phyloP scores from a whole-genome alignment of 2,113 vertebrate species.

The Gobius niger region DNA sequence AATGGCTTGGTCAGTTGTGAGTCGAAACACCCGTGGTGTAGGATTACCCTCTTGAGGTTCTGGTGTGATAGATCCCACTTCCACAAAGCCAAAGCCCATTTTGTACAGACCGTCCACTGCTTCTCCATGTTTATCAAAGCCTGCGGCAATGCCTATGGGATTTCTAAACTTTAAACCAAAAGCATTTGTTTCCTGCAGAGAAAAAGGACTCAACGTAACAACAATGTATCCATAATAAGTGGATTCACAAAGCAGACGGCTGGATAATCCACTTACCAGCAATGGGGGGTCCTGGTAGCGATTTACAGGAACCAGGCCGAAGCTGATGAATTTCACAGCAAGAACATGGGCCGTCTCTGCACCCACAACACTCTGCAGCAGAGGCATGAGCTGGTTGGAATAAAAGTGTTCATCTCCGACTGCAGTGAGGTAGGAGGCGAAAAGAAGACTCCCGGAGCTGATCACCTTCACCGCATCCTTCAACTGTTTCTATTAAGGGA shows the following conservation, averaged over 20 bases:
- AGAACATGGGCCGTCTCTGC: constrained; percentile 83
- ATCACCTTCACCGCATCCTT: constrained; percentile 71
- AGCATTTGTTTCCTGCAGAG: constrained; percentile 81
- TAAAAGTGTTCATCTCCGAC: constrained; percentile 87
- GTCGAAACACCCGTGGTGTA: constrained; percentile 89
- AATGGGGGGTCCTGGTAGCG: constrained; percentile 76
- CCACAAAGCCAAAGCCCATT: constrained; percentile 95
- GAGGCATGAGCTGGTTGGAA: constrained; percentile 82
- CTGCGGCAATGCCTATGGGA: constrained; percentile 90
- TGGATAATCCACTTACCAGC: constrained; percentile 71
- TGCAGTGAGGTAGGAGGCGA: constrained; percentile 80
- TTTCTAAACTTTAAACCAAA: constrained; percentile 87
- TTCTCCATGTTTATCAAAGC: constrained; percentile 94
- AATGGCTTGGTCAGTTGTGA: constrained; percentile 82
- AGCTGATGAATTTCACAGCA: constrained; percentile 74
- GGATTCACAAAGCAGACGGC: neutral
- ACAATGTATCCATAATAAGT: neutral
- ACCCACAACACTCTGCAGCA: constrained; percentile 80
- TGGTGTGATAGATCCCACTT: constrained; percentile 92
- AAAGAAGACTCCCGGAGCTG: constrained; percentile 81
- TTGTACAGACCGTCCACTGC: constrained; percentile 90
- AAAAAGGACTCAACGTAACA: neutral
- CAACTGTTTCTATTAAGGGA: constrained; percentile 66
- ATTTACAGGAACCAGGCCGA: constrained; percentile 79
- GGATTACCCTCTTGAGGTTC: constrained; percentile 92